A percentile compares a stretch with the other conserved stretches of the same genome.
Evolutionary conservation across 2,113 vertebrate species (phyloP).

Genomic region (Nesoenas mayeri): DNA sequence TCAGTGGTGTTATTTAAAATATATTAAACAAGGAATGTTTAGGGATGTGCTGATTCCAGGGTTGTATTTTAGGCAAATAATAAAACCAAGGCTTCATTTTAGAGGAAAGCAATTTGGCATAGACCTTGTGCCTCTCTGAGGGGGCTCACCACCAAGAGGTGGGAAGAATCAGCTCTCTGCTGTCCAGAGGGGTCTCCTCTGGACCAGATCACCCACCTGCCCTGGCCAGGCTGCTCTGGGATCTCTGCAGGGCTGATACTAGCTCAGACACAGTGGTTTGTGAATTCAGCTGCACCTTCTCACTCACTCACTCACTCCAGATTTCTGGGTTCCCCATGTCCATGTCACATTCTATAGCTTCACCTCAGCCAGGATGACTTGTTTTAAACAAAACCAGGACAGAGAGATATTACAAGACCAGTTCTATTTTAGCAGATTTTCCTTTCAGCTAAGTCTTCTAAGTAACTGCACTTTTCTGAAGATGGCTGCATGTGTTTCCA

Average conservation of each 20-base stretch:
- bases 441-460: too few species aligned
- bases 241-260: neutral
- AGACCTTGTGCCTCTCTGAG: neutral
- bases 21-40: conserved; percentile 26
- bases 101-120: neutral
- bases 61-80: conserved; percentile 1
- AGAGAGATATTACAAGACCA: too few species aligned
- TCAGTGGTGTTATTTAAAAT: conserved; percentile 71
- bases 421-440: too few species aligned
- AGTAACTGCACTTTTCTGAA: too few species aligned
- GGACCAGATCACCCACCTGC: neutral
- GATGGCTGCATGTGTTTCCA: too few species aligned
- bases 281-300: neutral
- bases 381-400: too few species aligned
- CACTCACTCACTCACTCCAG: neutral
- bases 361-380: neutral
- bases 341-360: neutral
- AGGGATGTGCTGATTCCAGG: neutral
- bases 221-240: neutral
- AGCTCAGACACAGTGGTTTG: neutral
- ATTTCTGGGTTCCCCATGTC: neutral
- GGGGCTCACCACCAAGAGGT: accelerated
- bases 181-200: neutral
- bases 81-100: neutral
- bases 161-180: neutral